Evolutionary conservation across 1,140 invertebrate species (phyloP).

Genomic region (Diachasma alloeum): DNA sequence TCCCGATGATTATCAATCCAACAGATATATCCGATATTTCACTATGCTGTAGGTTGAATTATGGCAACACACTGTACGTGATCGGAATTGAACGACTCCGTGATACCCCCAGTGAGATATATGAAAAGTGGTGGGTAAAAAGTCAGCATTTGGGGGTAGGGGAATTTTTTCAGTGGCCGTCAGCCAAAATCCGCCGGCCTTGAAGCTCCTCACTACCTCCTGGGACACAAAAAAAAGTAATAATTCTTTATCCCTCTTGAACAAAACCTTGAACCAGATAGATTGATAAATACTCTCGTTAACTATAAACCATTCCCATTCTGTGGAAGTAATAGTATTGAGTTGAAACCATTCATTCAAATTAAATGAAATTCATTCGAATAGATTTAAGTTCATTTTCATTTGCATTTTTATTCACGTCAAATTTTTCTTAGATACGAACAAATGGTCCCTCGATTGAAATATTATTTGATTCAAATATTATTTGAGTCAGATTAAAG

Average conservation of each 20-base stretch:
- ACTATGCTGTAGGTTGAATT: background rate
- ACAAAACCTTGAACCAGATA: background rate
- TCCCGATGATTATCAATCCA: background rate
- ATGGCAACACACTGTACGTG: background rate
- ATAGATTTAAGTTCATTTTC: no score
- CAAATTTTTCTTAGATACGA: no score
- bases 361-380: no score
- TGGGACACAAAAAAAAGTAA: background rate
- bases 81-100: background rate
- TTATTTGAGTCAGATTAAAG: no score
- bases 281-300: background rate
- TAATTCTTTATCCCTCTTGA: background rate
- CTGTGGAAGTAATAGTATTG: no score
- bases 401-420: no score
- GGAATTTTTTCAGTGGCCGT: background rate
- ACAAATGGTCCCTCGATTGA: no score
- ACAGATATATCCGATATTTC: background rate
- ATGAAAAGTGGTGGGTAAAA: background rate
- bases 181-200: background rate
- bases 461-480: no score
- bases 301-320: no score
- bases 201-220: background rate
- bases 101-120: background rate
- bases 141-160: background rate
- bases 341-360: no score